A percentile compares a stretch with the other conserved stretches of the same genome.
phyloP scores from a whole-genome alignment of 2,797 vertebrate genomes.

The Syndactyla subalaris region DNA sequence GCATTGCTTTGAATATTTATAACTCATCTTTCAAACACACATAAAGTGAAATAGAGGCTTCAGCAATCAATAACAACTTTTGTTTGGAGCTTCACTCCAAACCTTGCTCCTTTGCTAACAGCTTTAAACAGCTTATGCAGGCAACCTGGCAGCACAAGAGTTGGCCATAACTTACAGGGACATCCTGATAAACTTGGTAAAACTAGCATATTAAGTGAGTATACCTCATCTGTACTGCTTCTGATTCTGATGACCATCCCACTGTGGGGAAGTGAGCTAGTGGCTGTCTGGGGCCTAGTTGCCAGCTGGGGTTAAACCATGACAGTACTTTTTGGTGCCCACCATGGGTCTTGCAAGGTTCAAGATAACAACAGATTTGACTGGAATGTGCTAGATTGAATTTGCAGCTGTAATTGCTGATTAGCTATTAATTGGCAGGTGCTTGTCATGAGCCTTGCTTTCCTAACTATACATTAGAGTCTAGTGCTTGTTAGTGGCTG shows the following conservation, averaged over 20 bases:
- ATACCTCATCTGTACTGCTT: neutral
- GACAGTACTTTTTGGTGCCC: neutral
- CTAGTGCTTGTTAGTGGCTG: neutral
- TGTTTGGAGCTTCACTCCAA: neutral
- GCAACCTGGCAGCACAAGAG: neutral
- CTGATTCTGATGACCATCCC: neutral
- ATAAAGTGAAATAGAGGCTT: neutral
- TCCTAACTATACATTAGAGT: neutral
- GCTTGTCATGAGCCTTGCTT: neutral
- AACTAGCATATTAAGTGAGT: neutral
- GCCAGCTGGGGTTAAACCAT: neutral
- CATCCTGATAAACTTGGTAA: neutral
- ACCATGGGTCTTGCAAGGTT: neutral
- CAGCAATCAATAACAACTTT: neutral
- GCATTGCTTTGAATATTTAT: neutral
- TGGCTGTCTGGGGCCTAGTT: too few species aligned
- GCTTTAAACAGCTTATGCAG: neutral
- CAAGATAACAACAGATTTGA: neutral
- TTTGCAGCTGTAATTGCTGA: neutral
- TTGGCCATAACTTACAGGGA: neutral
- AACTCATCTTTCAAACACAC: neutral
- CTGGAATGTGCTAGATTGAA: neutral
- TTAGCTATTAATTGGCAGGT: neutral
- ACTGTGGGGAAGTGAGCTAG: neutral
- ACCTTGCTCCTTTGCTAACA: neutral